These are phyloP conservation scores for Octomys mimax DNA, from an alignment of 2,797 vertebrate species.

Conservation along the genomic window DNA sequence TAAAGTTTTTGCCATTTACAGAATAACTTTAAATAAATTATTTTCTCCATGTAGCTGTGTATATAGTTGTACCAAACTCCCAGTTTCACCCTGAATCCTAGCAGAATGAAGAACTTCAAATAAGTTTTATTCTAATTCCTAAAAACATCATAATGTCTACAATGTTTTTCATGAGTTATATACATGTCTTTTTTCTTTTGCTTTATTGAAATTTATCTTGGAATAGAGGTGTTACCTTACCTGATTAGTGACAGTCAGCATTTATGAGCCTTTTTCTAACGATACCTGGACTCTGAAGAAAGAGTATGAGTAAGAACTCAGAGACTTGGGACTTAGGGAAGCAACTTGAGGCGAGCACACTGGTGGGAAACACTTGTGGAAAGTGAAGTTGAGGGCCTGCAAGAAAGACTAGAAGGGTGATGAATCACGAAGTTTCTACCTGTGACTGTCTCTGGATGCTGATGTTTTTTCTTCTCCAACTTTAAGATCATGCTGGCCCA, in stretches of 20 bases:
- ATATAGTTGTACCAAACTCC: neutral
- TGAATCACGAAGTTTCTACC: neutral
- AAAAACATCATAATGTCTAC: neutral
- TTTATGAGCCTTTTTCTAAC: constrained; percentile 9
- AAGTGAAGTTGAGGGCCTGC: neutral
- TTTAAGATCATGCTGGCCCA: neutral
- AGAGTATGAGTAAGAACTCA: neutral
- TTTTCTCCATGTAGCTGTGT: neutral
- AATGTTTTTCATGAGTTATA: neutral
- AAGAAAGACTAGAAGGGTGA: neutral
- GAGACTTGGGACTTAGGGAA: neutral
- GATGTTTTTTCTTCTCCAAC: no score
- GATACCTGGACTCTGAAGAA: neutral
- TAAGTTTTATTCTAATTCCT: neutral
- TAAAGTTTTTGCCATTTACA: neutral
- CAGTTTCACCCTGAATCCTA: neutral
- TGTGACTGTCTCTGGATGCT: neutral
- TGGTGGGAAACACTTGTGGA: neutral
- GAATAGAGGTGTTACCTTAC: neutral
- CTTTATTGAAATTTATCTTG: constrained; percentile 22
- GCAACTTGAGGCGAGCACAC: neutral
- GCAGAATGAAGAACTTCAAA: neutral
- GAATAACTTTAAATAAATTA: neutral
- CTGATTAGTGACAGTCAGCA: neutral
- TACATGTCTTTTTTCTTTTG: neutral